Percentiles rank a stretch among this genome's conserved stretches.
These are phyloP conservation scores for Thera obeliscata DNA, from an alignment of 2,888 invertebrate genomes.

Conservation along the genomic window DNA sequence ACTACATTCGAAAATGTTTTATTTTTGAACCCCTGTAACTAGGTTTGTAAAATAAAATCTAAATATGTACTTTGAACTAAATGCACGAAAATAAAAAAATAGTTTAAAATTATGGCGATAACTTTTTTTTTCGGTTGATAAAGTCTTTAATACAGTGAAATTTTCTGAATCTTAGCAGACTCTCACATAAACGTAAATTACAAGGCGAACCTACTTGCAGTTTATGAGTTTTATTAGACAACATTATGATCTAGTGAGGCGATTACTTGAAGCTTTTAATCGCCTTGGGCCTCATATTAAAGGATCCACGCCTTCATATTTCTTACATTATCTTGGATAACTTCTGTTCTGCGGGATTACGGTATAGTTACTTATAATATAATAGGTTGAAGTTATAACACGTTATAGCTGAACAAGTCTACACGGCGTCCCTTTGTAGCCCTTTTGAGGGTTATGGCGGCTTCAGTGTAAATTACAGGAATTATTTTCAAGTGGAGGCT, in stretches of 20 bases:
- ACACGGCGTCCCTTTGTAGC: conserved; percentile 43
- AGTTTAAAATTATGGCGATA: neutral
- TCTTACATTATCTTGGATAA: conserved; percentile 48
- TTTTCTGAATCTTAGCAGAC: conserved; percentile 13
- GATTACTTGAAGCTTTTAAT: conserved; percentile 53
- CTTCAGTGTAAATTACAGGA: conserved; percentile 50
- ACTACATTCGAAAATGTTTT: no score
- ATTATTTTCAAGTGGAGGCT: conserved; percentile 49
- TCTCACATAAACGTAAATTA: conserved; percentile 36
- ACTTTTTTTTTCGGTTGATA: neutral
- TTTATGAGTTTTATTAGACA: conserved; percentile 44
- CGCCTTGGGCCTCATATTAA: conserved; percentile 47
- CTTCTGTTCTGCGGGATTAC: conserved; percentile 31
- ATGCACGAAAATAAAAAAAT: neutral
- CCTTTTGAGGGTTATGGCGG: conserved; percentile 47
- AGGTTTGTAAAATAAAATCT: no score
- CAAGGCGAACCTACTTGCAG: conserved; percentile 33
- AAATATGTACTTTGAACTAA: no score
- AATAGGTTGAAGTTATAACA: conserved; percentile 45
- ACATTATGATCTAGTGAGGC: conserved; percentile 41
- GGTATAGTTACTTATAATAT: conserved; percentile 29
- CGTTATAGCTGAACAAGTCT: conserved; percentile 44
- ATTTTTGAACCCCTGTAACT: no score
- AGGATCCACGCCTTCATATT: conserved; percentile 48
- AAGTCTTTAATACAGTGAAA: conserved; percentile 7